These are phyloP conservation scores for Platanista minor DNA, from an alignment of 2,113 vertebrate species.

Conservation along the genomic window DNA sequence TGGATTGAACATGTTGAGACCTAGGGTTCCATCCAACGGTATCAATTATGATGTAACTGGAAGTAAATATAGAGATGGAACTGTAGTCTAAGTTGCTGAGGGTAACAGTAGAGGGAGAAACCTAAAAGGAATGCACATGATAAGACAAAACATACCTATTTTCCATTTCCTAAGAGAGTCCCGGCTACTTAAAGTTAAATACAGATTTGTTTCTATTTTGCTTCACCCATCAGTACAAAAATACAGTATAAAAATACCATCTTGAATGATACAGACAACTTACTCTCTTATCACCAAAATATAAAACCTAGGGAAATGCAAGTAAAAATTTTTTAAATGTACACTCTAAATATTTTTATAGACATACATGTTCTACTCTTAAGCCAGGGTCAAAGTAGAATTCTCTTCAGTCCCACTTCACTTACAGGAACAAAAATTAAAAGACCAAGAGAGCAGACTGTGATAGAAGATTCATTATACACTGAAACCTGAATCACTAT, in stretches of 20 bases:
- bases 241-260: background rate
- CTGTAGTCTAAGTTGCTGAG: background rate
- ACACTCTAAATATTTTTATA: background rate
- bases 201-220: background rate
- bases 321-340: background rate
- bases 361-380: background rate
- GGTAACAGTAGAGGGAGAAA: background rate
- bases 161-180: background rate
- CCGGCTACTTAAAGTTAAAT: background rate
- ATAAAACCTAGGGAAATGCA: background rate
- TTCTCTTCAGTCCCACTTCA: slow-evolving; percentile 20
- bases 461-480: slow-evolving; percentile 53
- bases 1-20: background rate
- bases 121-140: background rate
- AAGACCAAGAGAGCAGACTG: background rate
- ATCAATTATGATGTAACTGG: background rate
- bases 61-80: background rate
- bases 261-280: background rate
- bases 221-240: background rate
- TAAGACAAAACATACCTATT: background rate
- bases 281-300: background rate
- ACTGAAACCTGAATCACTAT: slow-evolving; percentile 26
- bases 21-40: background rate
- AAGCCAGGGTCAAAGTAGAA: background rate
- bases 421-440: slow-evolving; percentile 42